Evolutionary conservation across 2,888 invertebrate genomes (phyloP), one percentile per base, ranked within the genome.

Genomic region (Spicauda simplicius): DNA sequence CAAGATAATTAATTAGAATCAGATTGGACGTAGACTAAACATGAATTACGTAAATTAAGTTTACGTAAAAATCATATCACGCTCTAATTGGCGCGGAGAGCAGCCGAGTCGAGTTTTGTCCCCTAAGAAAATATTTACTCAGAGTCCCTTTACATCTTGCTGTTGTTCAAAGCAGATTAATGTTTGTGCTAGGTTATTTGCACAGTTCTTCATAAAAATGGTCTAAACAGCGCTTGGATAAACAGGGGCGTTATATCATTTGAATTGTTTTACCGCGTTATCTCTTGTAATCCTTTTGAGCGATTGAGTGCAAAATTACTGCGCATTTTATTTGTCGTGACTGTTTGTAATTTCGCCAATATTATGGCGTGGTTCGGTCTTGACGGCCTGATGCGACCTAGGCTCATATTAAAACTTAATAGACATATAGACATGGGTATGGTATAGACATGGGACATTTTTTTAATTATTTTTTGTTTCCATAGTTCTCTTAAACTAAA

Each of bases 81-180:
- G 93, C 92, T 89, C 92, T 91, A 91, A 91, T 92, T 93, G 91
- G 78, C 84, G 77, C 80, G 76, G 79, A 81, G 84, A 85, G 86
- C 81, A 82, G 79, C 82, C 80, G 74, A 77, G 76, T 76, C 74
- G 76, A 76, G 81, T 85, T 80, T 78, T 88, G 92, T 92, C 92
- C 91, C 92, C 88, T 86, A 89, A 86, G 82, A 88, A 79, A 93
- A 93, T 89, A 92, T 92, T 92, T 85, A 86, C 86, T 79, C 74
- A 73, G 72, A 79, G 86, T 85, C 90, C 90, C 91, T 88, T 88
- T 90, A 89, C 88, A 88, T 91, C 88, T 87, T 86, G 76, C 84
- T 86, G 91, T 89, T 91, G 88, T 90, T 87, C 90, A 87, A 88
- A 90, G 88, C 86, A 91, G 93, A 92, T 92, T 92, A 92, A 91